These are phyloP conservation scores for Marcusenius ussheri DNA, from an alignment of 2,113 vertebrate species.

Conservation along the genomic window DNA sequence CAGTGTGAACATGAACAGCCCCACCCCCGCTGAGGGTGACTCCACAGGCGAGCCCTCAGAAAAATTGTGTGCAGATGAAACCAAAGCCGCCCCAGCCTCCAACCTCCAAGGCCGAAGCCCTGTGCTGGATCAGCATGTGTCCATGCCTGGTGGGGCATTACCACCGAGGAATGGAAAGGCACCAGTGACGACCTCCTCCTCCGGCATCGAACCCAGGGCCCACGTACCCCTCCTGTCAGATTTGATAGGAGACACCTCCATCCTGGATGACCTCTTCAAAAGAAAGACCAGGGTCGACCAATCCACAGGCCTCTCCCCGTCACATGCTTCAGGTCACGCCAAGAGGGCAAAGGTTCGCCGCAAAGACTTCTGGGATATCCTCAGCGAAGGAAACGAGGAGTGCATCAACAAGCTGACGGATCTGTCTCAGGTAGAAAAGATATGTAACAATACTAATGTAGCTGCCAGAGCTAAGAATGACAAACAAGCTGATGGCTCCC, in stretches of 20 bases:
- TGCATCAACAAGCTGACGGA: conserved; percentile 77
- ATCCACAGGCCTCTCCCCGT: background rate
- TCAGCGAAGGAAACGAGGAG: conserved; percentile 80
- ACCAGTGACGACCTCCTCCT: background rate
- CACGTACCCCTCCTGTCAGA: conserved; percentile 47
- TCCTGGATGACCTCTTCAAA: conserved; percentile 78
- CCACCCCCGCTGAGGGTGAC: background rate
- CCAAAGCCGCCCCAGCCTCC: background rate
- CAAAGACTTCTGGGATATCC: conserved; percentile 93
- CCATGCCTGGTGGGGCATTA: background rate
- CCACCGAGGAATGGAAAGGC: conserved; percentile 18
- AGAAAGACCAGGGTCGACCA: conserved; percentile 44
- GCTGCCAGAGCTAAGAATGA: conserved; percentile 37
- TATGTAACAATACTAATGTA: conserved; percentile 59
- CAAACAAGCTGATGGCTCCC: conserved; percentile 43
- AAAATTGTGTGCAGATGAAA: background rate
- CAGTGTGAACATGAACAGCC: background rate
- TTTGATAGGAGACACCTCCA: conserved; percentile 85
- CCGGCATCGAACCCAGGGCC: background rate
- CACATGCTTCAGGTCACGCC: conserved; percentile 28
- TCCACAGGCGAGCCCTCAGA: background rate
- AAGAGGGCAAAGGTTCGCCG: conserved; percentile 56
- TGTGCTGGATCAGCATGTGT: background rate
- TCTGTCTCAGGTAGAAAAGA: conserved; percentile 69
- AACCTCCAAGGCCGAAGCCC: background rate